phyloP scores from a whole-genome alignment of 1,140 invertebrate genomes.

The Drosophila murphyi region DNA sequence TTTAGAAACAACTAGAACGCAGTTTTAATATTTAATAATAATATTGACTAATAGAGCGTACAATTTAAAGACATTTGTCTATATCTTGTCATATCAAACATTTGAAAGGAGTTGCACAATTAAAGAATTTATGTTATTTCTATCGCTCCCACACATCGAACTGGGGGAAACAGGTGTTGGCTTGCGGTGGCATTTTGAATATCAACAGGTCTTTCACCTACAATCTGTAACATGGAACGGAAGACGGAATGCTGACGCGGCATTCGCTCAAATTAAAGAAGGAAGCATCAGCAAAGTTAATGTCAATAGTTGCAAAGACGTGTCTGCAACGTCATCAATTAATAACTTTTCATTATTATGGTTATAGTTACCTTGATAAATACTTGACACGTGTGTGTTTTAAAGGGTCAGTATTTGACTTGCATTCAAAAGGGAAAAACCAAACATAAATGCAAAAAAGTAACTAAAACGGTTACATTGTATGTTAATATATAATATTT shows the following conservation, averaged over 20 bases:
- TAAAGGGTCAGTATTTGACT: constrained; percentile 8
- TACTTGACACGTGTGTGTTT: not conserved
- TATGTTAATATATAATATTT: not conserved
- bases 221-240: constrained; percentile 30
- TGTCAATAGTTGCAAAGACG: constrained; percentile 7
- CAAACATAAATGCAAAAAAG: constrained; percentile 15
- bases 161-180: constrained; percentile 30
- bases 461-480: constrained; percentile 2
- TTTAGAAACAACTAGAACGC: no score
- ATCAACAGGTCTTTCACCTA: constrained; percentile 64
- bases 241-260: constrained; percentile 44
- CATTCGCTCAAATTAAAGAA: constrained; percentile 25
- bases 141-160: constrained; percentile 28
- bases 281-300: not conserved
- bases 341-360: constrained; percentile 27
- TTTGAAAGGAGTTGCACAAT: constrained; percentile 2
- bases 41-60: no score
- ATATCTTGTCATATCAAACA: not conserved
- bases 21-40: no score
- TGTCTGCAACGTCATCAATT: constrained; percentile 64
- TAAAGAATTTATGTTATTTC: constrained; percentile 2
- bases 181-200: constrained; percentile 14
- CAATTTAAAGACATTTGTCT: no score
- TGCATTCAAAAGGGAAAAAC: not conserved
- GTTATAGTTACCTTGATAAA: constrained; percentile 34